phyloP scores from a whole-genome alignment of 2,888 invertebrate species.

The Synergus umbraculus region DNA sequence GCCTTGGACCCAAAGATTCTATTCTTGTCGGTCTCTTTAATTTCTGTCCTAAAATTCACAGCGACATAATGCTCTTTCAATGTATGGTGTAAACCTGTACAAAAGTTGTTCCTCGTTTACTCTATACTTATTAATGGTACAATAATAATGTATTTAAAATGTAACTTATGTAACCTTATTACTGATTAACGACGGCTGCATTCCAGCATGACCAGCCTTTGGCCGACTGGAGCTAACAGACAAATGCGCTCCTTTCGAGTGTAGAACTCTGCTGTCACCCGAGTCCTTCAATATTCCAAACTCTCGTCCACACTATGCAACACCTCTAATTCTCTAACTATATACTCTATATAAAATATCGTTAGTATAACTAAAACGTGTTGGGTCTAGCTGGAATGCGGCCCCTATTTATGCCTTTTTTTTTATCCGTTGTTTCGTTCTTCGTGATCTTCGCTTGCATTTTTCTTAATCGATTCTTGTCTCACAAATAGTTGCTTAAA shows the following conservation, averaged over 20 bases:
- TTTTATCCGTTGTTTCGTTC: constrained; percentile 56
- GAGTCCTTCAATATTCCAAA: constrained; percentile 50
- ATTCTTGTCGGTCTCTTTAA: constrained; percentile 47
- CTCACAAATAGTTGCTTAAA: constrained; percentile 31
- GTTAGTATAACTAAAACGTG: constrained; percentile 77
- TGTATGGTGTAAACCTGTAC: constrained; percentile 70
- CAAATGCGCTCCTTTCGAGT: constrained; percentile 76
- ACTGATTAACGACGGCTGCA: constrained; percentile 77
- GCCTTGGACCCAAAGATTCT: constrained; percentile 32
- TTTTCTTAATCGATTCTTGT: constrained; percentile 46
- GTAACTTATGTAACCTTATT: constrained; percentile 76
- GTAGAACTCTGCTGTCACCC: constrained; percentile 66
- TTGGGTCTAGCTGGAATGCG: constrained; percentile 77
- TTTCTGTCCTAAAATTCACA: constrained; percentile 73
- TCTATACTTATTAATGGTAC: constrained; percentile 66
- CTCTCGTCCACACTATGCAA: constrained; percentile 65
- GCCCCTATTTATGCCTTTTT: constrained; percentile 71
- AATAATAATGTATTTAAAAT: constrained; percentile 77
- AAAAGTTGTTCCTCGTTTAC: constrained; percentile 69
- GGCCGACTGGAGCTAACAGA: constrained; percentile 77
- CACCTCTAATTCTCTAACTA: constrained; percentile 76
- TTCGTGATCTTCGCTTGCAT: constrained; percentile 47
- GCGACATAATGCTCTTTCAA: constrained; percentile 65
- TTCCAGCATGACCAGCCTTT: constrained; percentile 77
- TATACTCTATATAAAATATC: constrained; percentile 78